Evolutionary conservation across 2,888 invertebrate species (phyloP).

Genomic region (Trissoscelio sp.): DNA sequence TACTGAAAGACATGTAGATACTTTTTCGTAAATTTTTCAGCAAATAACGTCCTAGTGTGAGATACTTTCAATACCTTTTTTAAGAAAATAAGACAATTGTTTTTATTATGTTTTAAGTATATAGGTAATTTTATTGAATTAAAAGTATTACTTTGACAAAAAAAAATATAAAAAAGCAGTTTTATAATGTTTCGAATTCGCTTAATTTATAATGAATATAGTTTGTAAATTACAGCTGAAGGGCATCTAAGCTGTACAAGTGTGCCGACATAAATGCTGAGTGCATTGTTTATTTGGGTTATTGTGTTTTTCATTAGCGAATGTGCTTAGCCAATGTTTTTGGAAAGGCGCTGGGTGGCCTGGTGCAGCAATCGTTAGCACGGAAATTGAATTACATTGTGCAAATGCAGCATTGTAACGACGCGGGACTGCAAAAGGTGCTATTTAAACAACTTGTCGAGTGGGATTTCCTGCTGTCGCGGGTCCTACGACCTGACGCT

Average conservation of each 20-base stretch:
- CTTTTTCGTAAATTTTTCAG: too few relatives aligned
- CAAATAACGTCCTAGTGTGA: too few relatives aligned
- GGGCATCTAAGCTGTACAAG: conserved; percentile 13
- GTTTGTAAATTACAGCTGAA: conserved; percentile 20
- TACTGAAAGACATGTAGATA: too few relatives aligned
- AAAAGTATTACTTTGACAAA: too few relatives aligned
- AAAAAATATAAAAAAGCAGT: too few relatives aligned
- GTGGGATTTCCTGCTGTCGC: conserved; percentile 27
- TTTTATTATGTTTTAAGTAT: too few relatives aligned
- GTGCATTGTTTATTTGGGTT: conserved; percentile 60
- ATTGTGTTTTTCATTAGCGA: conserved; percentile 54
- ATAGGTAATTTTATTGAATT: too few relatives aligned
- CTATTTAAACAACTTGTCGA: conserved; percentile 35
- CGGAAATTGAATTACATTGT: conserved; percentile 67
- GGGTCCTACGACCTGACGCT: conserved; percentile 1
- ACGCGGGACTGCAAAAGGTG: conserved; percentile 40
- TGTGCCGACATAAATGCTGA: conserved; percentile 33
- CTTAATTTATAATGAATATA: conserved; percentile 10
- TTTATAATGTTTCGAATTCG: too few relatives aligned
- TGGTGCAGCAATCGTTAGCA: conserved; percentile 56
- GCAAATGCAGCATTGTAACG: conserved; percentile 54
- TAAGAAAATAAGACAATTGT: too few relatives aligned
- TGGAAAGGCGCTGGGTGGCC: conserved; percentile 36
- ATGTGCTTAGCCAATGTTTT: conserved; percentile 58
- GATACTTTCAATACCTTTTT: too few relatives aligned